A percentile compares a stretch with the other conserved stretches of the same genome.
Conservation (phyloP, 2,888 invertebrate genomes). For the Serripes groenlandicus region DNA sequence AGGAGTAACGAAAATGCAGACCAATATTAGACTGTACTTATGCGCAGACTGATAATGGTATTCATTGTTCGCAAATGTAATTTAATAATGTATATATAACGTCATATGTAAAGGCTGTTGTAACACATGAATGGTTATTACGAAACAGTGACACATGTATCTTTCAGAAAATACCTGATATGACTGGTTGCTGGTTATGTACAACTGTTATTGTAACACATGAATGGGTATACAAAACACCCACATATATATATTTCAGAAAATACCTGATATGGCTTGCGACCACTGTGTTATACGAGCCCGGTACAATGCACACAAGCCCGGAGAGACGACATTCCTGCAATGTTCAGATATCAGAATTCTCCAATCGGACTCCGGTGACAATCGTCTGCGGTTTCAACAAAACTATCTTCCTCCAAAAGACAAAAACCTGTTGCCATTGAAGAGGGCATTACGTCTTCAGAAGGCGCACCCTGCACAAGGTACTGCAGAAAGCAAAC, state of each 20-base stretch:
- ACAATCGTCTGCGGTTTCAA: constrained; percentile 23
- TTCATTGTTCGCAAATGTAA: too few species aligned
- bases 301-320: constrained; percentile 74
- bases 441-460: constrained; percentile 45
- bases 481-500: not conserved
- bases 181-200: too few species aligned
- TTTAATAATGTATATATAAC: too few species aligned
- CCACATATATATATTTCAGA: constrained; percentile 69
- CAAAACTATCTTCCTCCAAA: constrained; percentile 5
- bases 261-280: constrained; percentile 68
- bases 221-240: too few species aligned
- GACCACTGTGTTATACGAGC: constrained; percentile 74
- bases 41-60: too few species aligned
- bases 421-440: constrained; percentile 27
- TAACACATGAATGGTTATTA: too few species aligned
- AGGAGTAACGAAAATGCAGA: too few species aligned
- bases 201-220: too few species aligned
- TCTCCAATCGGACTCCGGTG: not conserved
- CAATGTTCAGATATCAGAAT: constrained; percentile 74
- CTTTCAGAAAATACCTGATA: constrained; percentile 71
- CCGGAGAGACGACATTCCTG: constrained; percentile 74
- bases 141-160: too few species aligned
- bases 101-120: too few species aligned
- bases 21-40: too few species aligned
- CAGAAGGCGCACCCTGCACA: constrained; percentile 14